Evolutionary conservation across 53 echinoderm and acorn worm species (phyloP).

Genomic region (Antedon mediterranea): DNA sequence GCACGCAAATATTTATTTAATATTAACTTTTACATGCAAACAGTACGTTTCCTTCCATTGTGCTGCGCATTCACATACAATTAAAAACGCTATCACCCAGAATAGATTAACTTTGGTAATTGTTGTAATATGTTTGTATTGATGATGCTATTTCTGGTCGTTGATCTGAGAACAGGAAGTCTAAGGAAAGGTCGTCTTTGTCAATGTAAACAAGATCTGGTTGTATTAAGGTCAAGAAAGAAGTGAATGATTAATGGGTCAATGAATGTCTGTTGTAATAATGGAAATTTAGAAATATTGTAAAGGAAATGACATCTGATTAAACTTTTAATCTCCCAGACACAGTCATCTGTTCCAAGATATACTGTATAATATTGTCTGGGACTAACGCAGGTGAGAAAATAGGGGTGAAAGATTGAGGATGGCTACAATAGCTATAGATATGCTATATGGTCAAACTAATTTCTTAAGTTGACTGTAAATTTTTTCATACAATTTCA

Average conservation of each 20-base stretch:
- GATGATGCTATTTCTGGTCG: not conserved
- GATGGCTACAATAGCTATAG: too few species aligned
- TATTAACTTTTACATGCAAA: too few species aligned
- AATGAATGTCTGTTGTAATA: not conserved
- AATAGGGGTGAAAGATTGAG: too few species aligned
- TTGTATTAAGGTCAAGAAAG: not conserved
- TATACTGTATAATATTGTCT: too few species aligned
- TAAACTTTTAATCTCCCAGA: too few species aligned
- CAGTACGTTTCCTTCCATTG: not conserved
- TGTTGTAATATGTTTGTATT: not conserved
- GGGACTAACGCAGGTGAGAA: too few species aligned
- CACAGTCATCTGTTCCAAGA: too few species aligned
- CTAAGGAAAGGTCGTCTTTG: not conserved
- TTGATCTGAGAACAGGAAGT: not conserved
- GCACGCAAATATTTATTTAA: too few species aligned
- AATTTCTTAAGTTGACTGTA: too few species aligned
- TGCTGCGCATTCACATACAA: not conserved
- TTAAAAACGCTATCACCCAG: not conserved
- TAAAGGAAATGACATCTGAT: too few species aligned
- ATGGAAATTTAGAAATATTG: not conserved
- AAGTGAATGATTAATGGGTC: not conserved
- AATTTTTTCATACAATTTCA: too few species aligned
- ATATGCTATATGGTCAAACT: too few species aligned
- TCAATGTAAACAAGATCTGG: not conserved
- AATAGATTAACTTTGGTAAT: not conserved